Evolutionary conservation across 2,888 invertebrate genomes (phyloP), one percentile per base, ranked within the genome.

Genomic region (Exocentrus adspersus): DNA sequence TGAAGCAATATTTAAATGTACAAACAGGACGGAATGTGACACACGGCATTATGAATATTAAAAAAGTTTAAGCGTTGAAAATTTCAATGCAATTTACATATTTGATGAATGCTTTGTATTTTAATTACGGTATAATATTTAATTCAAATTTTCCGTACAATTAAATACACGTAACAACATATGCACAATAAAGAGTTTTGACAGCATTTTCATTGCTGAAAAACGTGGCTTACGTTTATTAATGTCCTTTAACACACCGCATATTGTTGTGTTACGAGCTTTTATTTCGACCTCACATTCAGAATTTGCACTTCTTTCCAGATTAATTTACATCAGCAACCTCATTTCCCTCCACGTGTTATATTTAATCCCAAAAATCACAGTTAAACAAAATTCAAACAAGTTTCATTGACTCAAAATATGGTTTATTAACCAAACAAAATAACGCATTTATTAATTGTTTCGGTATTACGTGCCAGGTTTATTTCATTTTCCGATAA

Each of bases 61-160:
- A 82, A 82, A 82, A 81, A 81, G 73, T 79, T 80, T 79, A 79
- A 79, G 78, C 79, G 80, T 76, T 79, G 80, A 81, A 82, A 81
- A 79, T 81, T 82, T 79, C 79, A 81, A 80, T 80, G 79, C 79
- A 78, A 82, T 82, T 80, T 81, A 71, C 82, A 82, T 82, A 81
- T 81, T 81, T 81, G 82, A 82, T 81, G 82, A 81, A 80, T 75
- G 82, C 82, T 82, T 81, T 82, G 82, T 82, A 80, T 82, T 82
- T 82, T 82, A 82, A 82, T 82, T 82, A 80, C 79, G 76, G 79
- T 81, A 79, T 81, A 79, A 82, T 82, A 82, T 82, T 82, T 81
- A 82, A 82, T 81, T 81, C 82, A 80, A 80, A 81, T 82, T 82
- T 82, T 81, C 81, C 80, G 78, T 79, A 80, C 82, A 82, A 82